Evolutionary conservation across 2,113 vertebrate species (phyloP).

Genomic region (Coptodon bakossiorum): DNA sequence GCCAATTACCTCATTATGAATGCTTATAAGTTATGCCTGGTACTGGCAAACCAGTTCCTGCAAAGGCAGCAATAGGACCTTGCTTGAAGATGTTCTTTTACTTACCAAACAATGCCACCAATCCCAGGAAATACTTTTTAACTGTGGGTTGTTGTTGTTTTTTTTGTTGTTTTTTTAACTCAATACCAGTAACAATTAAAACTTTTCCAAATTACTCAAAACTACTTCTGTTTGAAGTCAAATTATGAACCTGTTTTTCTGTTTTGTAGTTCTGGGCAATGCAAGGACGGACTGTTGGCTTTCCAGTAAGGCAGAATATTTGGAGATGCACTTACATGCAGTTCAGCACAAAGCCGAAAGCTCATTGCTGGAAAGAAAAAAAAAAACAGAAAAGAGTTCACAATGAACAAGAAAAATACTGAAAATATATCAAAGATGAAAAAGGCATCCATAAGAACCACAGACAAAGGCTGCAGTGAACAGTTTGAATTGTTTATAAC

Average conservation of each 20-base stretch:
- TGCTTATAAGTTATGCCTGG: not conserved
- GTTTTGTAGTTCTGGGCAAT: not conserved
- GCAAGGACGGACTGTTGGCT: not conserved
- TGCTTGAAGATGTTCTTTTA: not conserved
- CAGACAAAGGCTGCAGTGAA: not conserved
- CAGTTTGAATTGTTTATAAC: not conserved
- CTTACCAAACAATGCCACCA: not conserved
- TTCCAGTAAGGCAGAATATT: not conserved
- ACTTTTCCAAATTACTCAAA: not conserved
- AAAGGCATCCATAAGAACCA: not conserved
- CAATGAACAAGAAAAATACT: not conserved
- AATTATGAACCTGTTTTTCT: not conserved
- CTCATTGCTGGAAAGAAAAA: not conserved
- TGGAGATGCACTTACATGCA: not conserved
- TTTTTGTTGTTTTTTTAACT: no score
- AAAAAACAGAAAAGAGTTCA: not conserved
- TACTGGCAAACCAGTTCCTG: not conserved
- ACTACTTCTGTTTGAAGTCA: not conserved
- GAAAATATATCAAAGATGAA: not conserved
- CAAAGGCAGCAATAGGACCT: not conserved
- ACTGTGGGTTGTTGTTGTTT: not conserved
- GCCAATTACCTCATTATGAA: not conserved
- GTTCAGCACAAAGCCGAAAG: not conserved
- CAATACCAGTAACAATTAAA: not conserved
- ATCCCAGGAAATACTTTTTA: not conserved